Percentiles rank a stretch among this genome's conserved stretches.
Conservation (phyloP, 2,113 vertebrate genomes). For the Prolemur simus region DNA sequence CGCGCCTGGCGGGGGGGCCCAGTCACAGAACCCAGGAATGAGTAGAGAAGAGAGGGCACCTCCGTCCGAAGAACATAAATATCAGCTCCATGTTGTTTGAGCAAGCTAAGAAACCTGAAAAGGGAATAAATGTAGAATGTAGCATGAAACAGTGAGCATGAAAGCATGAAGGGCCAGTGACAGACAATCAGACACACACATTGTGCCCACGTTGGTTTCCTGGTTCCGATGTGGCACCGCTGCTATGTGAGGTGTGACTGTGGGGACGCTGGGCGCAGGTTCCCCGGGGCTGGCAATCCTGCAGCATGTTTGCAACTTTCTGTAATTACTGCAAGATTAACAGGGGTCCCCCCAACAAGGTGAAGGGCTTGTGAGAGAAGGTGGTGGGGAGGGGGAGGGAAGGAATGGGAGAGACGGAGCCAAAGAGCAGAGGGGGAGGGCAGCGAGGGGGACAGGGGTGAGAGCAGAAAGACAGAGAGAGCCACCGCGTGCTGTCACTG, state of each 20-base stretch:
- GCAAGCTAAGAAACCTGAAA: neutral
- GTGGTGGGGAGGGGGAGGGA: accelerated
- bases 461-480: neutral
- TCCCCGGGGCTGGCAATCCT: accelerated
- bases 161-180: neutral
- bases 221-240: neutral
- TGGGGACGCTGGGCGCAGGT: neutral
- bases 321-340: neutral
- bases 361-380: neutral
- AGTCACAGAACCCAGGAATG: accelerated
- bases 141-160: accelerated
- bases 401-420: accelerated
- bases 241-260: accelerated
- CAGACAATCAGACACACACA: neutral
- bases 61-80: neutral
- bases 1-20: neutral
- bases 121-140: neutral
- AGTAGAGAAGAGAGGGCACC: neutral
- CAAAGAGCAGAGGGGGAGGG: neutral
- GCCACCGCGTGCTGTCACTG: accelerated
- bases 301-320: neutral
- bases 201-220: accelerated
- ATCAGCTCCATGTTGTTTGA: accelerated
- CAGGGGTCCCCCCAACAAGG: neutral
- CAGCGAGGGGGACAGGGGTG: neutral